A percentile compares a stretch with the other conserved stretches of the same genome.
Evolutionary conservation across 1,140 invertebrate species (phyloP).

Genomic region (Planococcus citri): DNA sequence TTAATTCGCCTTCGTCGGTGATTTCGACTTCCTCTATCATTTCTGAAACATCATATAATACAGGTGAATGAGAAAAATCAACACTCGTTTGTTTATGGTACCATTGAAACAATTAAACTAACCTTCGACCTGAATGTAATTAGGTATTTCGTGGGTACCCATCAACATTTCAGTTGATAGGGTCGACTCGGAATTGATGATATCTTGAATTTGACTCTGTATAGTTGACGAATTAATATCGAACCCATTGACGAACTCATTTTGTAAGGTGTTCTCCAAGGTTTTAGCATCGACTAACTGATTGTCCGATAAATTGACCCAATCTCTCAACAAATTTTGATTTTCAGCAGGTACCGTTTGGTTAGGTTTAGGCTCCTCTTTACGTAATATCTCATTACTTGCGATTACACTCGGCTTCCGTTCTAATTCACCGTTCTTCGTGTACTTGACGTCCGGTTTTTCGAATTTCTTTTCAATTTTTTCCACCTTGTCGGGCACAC

Average conservation of each 20-base stretch:
- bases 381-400: neutral
- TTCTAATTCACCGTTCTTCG: neutral
- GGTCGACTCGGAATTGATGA: neutral
- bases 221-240: neutral
- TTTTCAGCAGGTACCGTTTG: neutral
- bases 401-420: neutral
- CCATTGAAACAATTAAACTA: neutral
- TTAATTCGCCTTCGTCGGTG: constrained; percentile 1
- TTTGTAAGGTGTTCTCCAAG: neutral
- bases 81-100: no score
- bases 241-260: constrained; percentile 1
- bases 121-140: constrained; percentile 14
- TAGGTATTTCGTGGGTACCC: neutral
- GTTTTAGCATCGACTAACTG: constrained; percentile 1
- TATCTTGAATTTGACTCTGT: constrained; percentile 8
- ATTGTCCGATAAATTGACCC: neutral
- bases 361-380: neutral
- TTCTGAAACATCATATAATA: neutral
- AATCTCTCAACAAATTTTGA: constrained; percentile 2
- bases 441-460: neutral
- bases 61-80: neutral
- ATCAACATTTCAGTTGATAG: neutral
- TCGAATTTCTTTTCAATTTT: neutral
- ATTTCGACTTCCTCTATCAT: constrained; percentile 13
- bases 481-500: neutral